A percentile compares a stretch with the other conserved stretches of the same genome.
phyloP scores from a whole-genome alignment of 2,888 invertebrate species.

The Odontocolon sp. region DNA sequence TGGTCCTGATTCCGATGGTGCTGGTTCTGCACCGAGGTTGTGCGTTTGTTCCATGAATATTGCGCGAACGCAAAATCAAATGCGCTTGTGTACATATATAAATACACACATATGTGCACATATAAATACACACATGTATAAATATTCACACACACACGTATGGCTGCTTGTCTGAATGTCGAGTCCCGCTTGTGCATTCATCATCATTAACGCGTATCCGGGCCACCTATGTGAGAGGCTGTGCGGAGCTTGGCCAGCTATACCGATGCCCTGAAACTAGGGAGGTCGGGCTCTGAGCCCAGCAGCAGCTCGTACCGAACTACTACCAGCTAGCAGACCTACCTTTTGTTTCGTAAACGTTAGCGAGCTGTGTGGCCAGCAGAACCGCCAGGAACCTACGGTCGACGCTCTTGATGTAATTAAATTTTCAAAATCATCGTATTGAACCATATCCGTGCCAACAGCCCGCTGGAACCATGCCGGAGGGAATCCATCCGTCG shows the following conservation, averaged over 20 bases:
- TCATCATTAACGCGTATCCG: slow-evolving; percentile 67
- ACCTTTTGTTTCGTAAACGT: slow-evolving; percentile 41
- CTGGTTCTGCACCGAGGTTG: slow-evolving; percentile 10
- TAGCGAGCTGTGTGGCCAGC: slow-evolving; percentile 4
- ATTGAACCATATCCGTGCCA: not conserved
- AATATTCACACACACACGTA: slow-evolving; percentile 11
- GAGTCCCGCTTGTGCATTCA: slow-evolving; percentile 54
- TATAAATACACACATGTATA: not conserved
- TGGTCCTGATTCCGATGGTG: not conserved
- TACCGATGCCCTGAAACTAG: slow-evolving; percentile 51
- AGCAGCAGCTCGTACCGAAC: not conserved
- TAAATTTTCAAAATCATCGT: not conserved
- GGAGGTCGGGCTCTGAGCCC: slow-evolving; percentile 1
- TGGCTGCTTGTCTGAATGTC: slow-evolving; percentile 48
- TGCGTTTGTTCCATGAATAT: slow-evolving; percentile 6
- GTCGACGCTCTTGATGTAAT: slow-evolving; percentile 16
- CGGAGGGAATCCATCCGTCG: not conserved
- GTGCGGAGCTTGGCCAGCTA: slow-evolving; percentile 29
- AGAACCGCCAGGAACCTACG: not conserved
- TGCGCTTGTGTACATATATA: not conserved
- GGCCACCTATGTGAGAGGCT: slow-evolving; percentile 48
- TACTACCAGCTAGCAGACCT: not conserved
- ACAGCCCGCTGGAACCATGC: not conserved
- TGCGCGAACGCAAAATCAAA: slow-evolving; percentile 23
- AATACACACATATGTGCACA: not conserved